Base-by-base conservation (phyloP, 1,140 invertebrate genomes). In the Notospermus geniculatus region DNA sequence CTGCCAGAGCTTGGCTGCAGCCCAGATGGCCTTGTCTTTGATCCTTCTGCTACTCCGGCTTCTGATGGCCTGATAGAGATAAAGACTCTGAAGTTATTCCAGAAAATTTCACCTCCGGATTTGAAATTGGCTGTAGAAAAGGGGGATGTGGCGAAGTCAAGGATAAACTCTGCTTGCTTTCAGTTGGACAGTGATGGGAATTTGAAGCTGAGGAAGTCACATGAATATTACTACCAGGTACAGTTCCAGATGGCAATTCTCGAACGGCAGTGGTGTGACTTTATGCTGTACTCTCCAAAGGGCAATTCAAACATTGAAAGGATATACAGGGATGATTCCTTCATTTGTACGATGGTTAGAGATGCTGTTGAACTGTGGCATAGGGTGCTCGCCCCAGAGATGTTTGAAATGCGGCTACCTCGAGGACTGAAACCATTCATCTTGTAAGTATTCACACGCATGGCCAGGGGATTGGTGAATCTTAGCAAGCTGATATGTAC, bases 141-240 rank as follows among this genome's bases (percentile, higher is more conserved):
- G 4, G 32, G 32, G 5, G 5, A n/a, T 4, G n/a, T 27, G 4
- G 5, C 4, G 9, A 50, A 50, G 25, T 9, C 4, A 23, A 50
- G 9, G n/a, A 5, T 50, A 23, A 50, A 27, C 9, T 50, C 46
- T 7, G 46, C 46, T 5, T 50, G 46, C n/a, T 50, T 50, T 27
- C 4, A 50, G 19, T 9, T 50, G 9, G 9, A 23, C n/a, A n/a
- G n/a, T 23, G 46, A 50, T 36, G 32, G 32, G n/a, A 50, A 50
- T 4, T n/a, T 50, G 4, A 4, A 7, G 5, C 46, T 50, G 19
- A 50, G 25, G n/a, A 19, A 50, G 25, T 23, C 4, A 19, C 46
- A 50, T n/a, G 5, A 50, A 27, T 50, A 50, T 50, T 50, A 50
- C 46, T 50, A 50, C n/a, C 46, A 50, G 25, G 46, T 50, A 27